Percentiles rank a stretch among this genome's conserved stretches.
These are phyloP conservation scores for Coelopa pilipes DNA, from an alignment of 2,888 invertebrate species.

Conservation along the genomic window DNA sequence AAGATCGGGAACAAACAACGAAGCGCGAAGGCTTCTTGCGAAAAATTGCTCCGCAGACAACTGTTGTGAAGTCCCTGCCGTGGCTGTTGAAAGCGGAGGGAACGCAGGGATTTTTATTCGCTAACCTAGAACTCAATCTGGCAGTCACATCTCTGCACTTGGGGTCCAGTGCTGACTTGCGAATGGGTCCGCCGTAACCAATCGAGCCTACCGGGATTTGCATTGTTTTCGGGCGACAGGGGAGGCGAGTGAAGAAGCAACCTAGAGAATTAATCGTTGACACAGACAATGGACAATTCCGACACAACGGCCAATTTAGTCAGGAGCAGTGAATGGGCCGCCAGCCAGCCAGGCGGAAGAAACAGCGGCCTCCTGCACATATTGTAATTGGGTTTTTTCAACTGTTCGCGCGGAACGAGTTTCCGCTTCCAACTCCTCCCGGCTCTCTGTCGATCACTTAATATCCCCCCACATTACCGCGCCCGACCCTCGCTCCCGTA, in stretches of 20 bases:
- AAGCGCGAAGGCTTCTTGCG: conserved; percentile 24
- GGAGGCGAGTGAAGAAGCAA: conserved; percentile 61
- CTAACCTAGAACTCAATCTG: conserved; percentile 61
- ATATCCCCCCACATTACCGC: background rate
- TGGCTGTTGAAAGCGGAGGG: too few species aligned
- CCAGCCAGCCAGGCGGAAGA: background rate
- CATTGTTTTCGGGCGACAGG: background rate
- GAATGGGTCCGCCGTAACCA: background rate
- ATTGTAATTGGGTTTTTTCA: conserved; percentile 27
- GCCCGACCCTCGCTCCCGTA: background rate
- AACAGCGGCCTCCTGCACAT: conserved; percentile 1
- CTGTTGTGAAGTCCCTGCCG: conserved; percentile 13
- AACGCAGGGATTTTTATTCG: conserved; percentile 42
- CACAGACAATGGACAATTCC: conserved; percentile 55
- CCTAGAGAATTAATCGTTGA: conserved; percentile 66
- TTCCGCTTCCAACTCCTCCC: background rate
- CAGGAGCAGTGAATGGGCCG: conserved; percentile 14
- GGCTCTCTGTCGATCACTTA: background rate
- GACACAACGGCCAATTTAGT: conserved; percentile 28
- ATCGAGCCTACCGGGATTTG: too few species aligned
- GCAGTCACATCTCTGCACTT: conserved; percentile 40
- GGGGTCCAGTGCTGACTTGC: too few species aligned
- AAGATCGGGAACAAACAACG: conserved; percentile 52
- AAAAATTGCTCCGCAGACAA: conserved; percentile 27
- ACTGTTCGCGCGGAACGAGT: conserved; percentile 9